Base-by-base conservation (phyloP, 2,113 vertebrate genomes). In the Toxotes jaculatrix region DNA sequence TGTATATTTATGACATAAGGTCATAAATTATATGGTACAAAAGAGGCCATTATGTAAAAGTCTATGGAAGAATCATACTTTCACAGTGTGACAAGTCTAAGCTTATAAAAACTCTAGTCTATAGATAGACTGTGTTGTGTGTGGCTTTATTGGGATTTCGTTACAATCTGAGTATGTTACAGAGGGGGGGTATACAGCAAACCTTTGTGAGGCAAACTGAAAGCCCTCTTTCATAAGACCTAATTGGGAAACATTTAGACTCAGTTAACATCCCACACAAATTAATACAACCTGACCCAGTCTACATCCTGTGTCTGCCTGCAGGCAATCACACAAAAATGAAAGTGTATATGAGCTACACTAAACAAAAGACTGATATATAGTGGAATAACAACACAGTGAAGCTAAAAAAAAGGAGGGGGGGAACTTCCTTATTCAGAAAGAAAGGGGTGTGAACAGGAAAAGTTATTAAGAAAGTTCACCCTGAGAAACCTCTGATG, bases 171-270 rank as follows among this genome's bases (percentile, higher is more conserved):
- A 68, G 69, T 83, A 78, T 78, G 78, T 81, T 79, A 85, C 80
- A 49, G 67, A 27, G 57, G 75, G 43, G 43, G 55, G 38, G 56
- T 60, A 84, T 76, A 92, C 87, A 92, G 82, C 70, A 77, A 89
- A 85, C 63, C 91, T 92, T 88, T 94, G 91, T 91, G 77, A 66
- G 85, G 55, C 32, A 6, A 59, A 57, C 86, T 93, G 91, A 94
- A 95, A 94, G 90, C 72, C 73, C 32, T 86, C 91, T 94, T 94
- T 94, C 89, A 93, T 86, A 17, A 84, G 53, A 71, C 66, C 81
- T 89, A 87, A 93, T 88, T 87, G 76, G 87, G n/a, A 90, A 90
- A 92, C 45, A 86, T 89, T 77, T 86, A 87, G 79, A 88, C 83
- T 84, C 45, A 86, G 87, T 90, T 87, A 87, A 79, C 71, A 64